Percentiles rank a stretch among this genome's conserved stretches.
Evolutionary conservation across 2,888 invertebrate genomes (phyloP).

Genomic region (Physocephala rufipes): DNA sequence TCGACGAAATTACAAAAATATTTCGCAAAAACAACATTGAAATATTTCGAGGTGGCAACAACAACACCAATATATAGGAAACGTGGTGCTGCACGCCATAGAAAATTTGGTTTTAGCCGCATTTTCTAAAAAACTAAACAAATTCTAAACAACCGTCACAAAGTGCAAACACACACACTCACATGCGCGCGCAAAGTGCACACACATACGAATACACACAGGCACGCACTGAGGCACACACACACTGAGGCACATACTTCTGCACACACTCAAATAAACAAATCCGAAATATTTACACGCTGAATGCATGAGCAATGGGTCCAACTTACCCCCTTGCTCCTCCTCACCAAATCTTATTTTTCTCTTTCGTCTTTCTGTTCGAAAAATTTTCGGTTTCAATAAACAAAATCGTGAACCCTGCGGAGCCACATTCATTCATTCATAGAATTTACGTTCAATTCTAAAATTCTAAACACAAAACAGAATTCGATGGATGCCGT

Average conservation of each 20-base stretch:
- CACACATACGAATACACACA: not conserved
- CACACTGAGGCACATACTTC: too few species aligned
- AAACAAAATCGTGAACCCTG: slow-evolving; percentile 40
- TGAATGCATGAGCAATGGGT: slow-evolving; percentile 1
- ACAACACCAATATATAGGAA: slow-evolving; percentile 4
- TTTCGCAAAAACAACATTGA: slow-evolving; percentile 1
- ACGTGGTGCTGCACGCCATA: slow-evolving; percentile 5
- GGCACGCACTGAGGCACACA: too few species aligned
- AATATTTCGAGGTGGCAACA: not conserved
- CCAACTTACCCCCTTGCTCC: too few species aligned
- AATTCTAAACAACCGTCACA: slow-evolving; percentile 31
- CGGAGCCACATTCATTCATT: slow-evolving; percentile 61
- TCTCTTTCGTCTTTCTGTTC: not conserved
- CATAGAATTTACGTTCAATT: slow-evolving; percentile 63
- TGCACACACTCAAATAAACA: not conserved
- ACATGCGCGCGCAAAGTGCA: not conserved
- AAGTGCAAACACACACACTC: slow-evolving; percentile 20
- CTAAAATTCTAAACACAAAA: slow-evolving; percentile 62
- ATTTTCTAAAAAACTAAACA: slow-evolving; percentile 33
- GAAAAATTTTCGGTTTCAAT: slow-evolving; percentile 1
- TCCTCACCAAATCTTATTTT: too few species aligned
- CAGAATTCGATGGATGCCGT: not conserved
- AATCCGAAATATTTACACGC: slow-evolving; percentile 23
- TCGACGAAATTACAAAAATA: slow-evolving; percentile 16
- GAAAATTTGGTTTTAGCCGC: slow-evolving; percentile 23